Base-by-base conservation (phyloP, 2,113 vertebrate genomes). In the Ranitomeya variabilis region DNA sequence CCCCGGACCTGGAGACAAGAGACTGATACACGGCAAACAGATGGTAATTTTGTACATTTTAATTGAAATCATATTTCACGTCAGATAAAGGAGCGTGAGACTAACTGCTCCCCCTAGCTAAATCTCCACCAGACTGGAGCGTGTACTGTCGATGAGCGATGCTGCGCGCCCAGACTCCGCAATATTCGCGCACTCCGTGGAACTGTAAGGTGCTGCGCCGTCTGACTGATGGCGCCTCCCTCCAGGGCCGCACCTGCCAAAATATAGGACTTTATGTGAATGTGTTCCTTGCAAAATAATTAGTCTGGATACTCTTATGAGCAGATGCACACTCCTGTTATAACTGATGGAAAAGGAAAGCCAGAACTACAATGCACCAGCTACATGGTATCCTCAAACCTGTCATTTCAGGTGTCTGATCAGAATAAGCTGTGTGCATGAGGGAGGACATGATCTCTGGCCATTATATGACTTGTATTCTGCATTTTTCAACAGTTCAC, bases 51-150 rank as follows among this genome's bases (percentile, higher is more conserved):
- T 69, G 84, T 62, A 88, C 59, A 79, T 79, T 79, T 67, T 89
- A 89, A 89, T 89, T 89, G 87, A 89, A 89, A 89, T 85, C 74
- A 79, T 89, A 89, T 85, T 89, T 85, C 80, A 89, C 13, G 82
- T 85, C 81, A 69, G 62, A 66, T 79, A 76, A 89, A 57, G n/a
- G 23, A 79, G 73, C 37, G 18, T 15, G 31, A 83, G 45, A 77
- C 21, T 37, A 78, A 83, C 45, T 18, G 59, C 82, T 66, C 87
- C 69, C 87, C 80, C 80, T 54, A 74, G 80, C 67, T n/a, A 14
- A 83, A 23, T 9, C 37, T 4, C 64, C 7, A 7, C 37, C 62
- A 23, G 64, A 16, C 62, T 19, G 51, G 12, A 3, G 45, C 15
- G 23, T 8, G 19, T n/a, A 67, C 54, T 69, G 16, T 15, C 21